Percentiles rank a stretch among this genome's conserved stretches.
These are phyloP conservation scores for Galemys pyrenaicus DNA, from an alignment of 2,113 vertebrate genomes.

Conservation along the genomic window DNA sequence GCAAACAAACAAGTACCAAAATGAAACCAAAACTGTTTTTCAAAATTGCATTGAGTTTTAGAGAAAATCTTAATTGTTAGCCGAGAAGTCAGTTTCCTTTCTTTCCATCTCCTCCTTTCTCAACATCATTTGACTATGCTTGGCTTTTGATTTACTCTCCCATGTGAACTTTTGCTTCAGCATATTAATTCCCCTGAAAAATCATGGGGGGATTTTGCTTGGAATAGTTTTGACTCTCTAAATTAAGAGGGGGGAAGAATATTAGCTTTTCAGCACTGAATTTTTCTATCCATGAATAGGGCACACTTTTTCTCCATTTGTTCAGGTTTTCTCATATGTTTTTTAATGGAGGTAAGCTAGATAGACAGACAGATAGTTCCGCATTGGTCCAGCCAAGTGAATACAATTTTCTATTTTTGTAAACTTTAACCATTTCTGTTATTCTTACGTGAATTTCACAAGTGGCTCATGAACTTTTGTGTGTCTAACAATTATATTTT, in stretches of 20 bases:
- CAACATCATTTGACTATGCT: background rate
- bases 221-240: background rate
- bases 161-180: background rate
- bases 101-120: background rate
- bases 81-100: background rate
- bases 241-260: background rate
- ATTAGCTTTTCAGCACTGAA: background rate
- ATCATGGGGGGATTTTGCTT: background rate
- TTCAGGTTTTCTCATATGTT: background rate
- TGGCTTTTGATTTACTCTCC: background rate
- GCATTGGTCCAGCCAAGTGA: background rate
- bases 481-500: constrained; percentile 9
- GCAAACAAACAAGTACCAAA: background rate
- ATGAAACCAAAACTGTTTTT: background rate
- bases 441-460: background rate
- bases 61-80: background rate
- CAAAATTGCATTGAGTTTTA: background rate
- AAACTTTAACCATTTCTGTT: background rate
- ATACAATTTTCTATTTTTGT: background rate
- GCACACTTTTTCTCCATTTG: background rate
- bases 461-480: background rate
- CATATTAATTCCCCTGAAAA: background rate
- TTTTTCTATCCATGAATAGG: background rate
- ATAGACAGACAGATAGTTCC: background rate
- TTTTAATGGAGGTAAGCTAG: background rate